Evolutionary conservation across 2,113 vertebrate genomes (phyloP).

Genomic region (Megaleporinus macrocephalus): DNA sequence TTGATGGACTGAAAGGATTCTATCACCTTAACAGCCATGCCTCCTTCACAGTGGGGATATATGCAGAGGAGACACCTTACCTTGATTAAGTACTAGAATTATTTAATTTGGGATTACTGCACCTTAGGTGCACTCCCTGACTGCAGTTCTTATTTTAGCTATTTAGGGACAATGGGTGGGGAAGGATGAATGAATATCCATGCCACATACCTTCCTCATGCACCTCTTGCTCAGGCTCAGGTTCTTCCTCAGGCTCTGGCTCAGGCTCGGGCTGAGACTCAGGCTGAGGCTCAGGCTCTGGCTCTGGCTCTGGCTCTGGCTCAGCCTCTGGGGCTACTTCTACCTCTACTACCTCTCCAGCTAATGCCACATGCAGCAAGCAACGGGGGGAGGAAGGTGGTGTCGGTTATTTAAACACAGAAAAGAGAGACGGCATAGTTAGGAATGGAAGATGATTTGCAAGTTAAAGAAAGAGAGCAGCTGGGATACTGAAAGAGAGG

Average conservation of each 20-base stretch:
- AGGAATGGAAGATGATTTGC: conserved; percentile 66
- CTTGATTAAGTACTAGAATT: conserved; percentile 44
- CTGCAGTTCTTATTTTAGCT: conserved; percentile 21
- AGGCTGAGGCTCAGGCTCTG: conserved; percentile 56
- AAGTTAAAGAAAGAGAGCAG: conserved; percentile 19
- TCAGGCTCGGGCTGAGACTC: conserved; percentile 63
- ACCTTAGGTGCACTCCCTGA: not conserved
- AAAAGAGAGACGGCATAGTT: conserved; percentile 65
- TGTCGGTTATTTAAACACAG: conserved; percentile 69
- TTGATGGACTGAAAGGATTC: conserved; percentile 9
- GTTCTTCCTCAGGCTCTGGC: conserved; percentile 68
- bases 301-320: conserved; percentile 42
- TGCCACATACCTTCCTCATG: conserved; percentile 84
- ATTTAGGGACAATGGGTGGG: conserved; percentile 6
- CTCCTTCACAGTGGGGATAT: conserved; percentile 53
- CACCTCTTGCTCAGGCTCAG: conserved; percentile 56
- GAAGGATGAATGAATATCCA: conserved; percentile 66
- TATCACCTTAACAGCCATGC: not conserved
- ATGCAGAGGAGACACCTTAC: conserved; percentile 65
- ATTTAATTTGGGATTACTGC: conserved; percentile 18
- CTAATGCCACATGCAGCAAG: conserved; percentile 77
- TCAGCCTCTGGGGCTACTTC: conserved; percentile 80
- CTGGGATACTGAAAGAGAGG: not conserved
- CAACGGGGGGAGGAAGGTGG: conserved; percentile 63
- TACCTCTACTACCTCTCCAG: conserved; percentile 81